Conservation (phyloP, 1,140 invertebrate species). For the Zelostemma sp. region DNA sequence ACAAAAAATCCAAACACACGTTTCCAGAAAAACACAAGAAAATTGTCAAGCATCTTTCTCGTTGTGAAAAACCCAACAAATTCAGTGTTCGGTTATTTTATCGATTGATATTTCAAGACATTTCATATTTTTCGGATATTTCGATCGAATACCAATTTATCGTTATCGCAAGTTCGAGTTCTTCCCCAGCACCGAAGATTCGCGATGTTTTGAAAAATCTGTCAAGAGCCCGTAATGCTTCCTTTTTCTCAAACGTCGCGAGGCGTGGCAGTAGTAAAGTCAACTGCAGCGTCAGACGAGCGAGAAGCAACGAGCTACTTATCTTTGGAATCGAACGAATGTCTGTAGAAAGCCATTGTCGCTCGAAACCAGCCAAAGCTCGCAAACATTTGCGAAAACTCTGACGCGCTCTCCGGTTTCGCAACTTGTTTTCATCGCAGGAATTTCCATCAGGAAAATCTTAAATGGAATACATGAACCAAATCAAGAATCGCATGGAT, state of each 20-base stretch:
- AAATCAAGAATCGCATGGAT: slow-evolving; percentile 35
- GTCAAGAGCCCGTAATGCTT: not conserved
- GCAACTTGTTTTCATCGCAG: slow-evolving; percentile 27
- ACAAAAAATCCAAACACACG: no score
- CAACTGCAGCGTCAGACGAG: slow-evolving; percentile 47
- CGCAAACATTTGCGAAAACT: slow-evolving; percentile 40
- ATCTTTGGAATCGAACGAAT: slow-evolving; percentile 17
- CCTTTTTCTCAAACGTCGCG: not conserved
- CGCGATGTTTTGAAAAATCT: not conserved
- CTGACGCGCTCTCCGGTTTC: slow-evolving; percentile 4
- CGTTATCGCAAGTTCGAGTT: no score
- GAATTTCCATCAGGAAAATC: slow-evolving; percentile 23
- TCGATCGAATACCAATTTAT: no score
- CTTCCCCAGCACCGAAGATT: not conserved
- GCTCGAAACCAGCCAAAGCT: slow-evolving; percentile 2
- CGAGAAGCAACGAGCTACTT: slow-evolving; percentile 24
- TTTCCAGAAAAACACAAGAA: no score
- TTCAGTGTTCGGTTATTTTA: no score
- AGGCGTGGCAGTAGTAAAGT: slow-evolving; percentile 49
- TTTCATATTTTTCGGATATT: no score
- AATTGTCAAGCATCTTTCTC: no score
- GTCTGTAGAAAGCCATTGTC: slow-evolving; percentile 2
- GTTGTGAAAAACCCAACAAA: no score
- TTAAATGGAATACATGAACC: not conserved
- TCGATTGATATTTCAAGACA: no score